Conservation (phyloP, 1,140 invertebrate genomes). For the Eubasilissa regina region DNA sequence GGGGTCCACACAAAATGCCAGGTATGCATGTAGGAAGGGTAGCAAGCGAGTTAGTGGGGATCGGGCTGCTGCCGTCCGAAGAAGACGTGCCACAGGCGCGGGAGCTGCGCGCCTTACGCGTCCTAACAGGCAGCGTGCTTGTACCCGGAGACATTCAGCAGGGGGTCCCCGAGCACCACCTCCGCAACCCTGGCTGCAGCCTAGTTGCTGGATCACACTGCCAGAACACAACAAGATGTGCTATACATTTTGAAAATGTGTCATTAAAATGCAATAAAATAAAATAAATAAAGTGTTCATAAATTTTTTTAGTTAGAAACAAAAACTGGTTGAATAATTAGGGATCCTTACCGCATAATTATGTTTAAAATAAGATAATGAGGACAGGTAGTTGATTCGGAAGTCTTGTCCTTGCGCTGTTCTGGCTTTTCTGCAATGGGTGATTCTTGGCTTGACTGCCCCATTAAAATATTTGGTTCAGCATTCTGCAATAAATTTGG, state of each 20-base stretch:
- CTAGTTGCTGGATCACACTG: slow-evolving; percentile 90
- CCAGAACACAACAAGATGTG: slow-evolving; percentile 52
- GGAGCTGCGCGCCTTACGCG: slow-evolving; percentile 81
- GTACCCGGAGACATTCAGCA: slow-evolving; percentile 90
- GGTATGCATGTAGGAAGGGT: slow-evolving; percentile 95
- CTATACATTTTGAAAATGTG: not conserved
- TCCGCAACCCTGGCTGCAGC: slow-evolving; percentile 92
- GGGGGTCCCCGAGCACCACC: slow-evolving; percentile 87
- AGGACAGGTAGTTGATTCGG: slow-evolving; percentile 66
- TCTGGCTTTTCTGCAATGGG: slow-evolving; percentile 71
- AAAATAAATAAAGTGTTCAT: too few species aligned
- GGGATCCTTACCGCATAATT: slow-evolving; percentile 64
- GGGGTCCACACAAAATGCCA: slow-evolving; percentile 96
- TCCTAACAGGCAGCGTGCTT: slow-evolving; percentile 87
- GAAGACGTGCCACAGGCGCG: slow-evolving; percentile 84
- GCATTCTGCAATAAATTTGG: slow-evolving; percentile 63
- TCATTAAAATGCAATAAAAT: too few species aligned
- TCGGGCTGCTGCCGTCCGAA: slow-evolving; percentile 84
- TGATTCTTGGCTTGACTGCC: slow-evolving; percentile 70
- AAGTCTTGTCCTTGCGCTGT: slow-evolving; percentile 66
- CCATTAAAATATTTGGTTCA: slow-evolving; percentile 67
- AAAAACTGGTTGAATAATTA: not conserved
- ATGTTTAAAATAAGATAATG: slow-evolving; percentile 71
- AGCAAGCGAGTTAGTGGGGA: slow-evolving; percentile 87
- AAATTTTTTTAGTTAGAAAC: not conserved